Percentiles rank a stretch among this genome's conserved stretches.
Conservation (phyloP, 2,113 vertebrate genomes). For the Delphinus delphis region DNA sequence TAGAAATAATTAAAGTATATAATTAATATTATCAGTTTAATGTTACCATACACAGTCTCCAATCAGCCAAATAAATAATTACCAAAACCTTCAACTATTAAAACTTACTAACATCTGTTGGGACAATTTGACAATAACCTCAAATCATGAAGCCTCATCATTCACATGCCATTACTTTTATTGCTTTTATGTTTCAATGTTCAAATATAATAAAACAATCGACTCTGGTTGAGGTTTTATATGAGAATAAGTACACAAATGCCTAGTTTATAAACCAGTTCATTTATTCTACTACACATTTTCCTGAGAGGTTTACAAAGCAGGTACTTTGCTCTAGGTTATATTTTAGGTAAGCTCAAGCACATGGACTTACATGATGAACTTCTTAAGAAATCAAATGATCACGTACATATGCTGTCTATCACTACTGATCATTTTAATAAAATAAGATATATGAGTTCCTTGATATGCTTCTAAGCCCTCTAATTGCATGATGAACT, state of each 20-base stretch:
- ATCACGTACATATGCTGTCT: not conserved
- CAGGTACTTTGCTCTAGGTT: not conserved
- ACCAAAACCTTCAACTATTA: conserved; percentile 67
- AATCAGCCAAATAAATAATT: conserved; percentile 60
- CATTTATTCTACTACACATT: not conserved
- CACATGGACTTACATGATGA: not conserved
- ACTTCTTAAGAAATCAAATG: not conserved
- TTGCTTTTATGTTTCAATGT: conserved; percentile 55
- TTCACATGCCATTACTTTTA: conserved; percentile 59
- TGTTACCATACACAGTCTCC: conserved; percentile 41
- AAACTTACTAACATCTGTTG: conserved; percentile 65
- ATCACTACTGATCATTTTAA: not conserved
- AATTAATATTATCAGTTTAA: conserved; percentile 61
- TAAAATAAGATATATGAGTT: not conserved
- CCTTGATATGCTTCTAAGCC: not conserved
- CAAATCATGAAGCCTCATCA: conserved; percentile 36
- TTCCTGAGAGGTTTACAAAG: not conserved
- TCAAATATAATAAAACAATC: conserved; percentile 63
- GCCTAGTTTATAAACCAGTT: conserved; percentile 12
- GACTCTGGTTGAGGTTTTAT: conserved; percentile 19
- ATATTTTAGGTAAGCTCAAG: conserved; percentile 23
- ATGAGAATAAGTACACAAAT: conserved; percentile 1
- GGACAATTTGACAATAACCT: conserved; percentile 57
- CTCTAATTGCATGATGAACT: not conserved
- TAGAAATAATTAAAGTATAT: conserved; percentile 69